Conservation (phyloP, 2,888 invertebrate species). For the Acronicta aceris region DNA sequence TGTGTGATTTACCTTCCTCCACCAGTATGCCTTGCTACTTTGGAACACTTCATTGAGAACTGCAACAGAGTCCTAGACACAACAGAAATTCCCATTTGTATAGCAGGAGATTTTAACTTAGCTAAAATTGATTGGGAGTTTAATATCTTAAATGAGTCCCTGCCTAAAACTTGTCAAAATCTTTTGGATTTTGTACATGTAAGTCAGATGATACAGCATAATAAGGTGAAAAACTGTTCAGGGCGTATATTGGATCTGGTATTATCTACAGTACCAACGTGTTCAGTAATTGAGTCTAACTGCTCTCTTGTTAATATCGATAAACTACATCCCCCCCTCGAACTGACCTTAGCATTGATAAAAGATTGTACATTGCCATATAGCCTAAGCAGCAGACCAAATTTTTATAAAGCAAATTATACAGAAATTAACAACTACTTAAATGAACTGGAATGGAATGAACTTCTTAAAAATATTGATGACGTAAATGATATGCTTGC, state of each 20-base stretch:
- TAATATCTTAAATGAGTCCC: neutral
- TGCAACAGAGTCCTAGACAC: neutral
- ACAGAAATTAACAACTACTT: constrained; percentile 7
- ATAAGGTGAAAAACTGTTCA: neutral
- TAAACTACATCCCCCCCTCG: constrained; percentile 15
- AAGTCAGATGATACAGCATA: neutral
- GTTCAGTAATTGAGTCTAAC: constrained; percentile 3
- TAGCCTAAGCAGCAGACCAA: neutral
- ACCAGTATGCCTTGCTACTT: too few relatives aligned
- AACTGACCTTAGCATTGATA: neutral
- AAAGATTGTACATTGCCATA: constrained; percentile 4
- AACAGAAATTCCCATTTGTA: neutral
- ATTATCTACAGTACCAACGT: neutral
- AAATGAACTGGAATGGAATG: constrained; percentile 2
- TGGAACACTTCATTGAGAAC: too few relatives aligned
- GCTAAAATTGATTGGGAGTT: constrained; percentile 8
- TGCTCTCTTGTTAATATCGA: neutral
- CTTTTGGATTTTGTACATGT: constrained; percentile 6
- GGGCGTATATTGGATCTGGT: constrained; percentile 11
- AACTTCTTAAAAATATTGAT: neutral
- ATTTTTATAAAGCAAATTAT: constrained; percentile 13
- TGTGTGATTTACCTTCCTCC: too few relatives aligned
- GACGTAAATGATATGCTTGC: constrained; percentile 4
- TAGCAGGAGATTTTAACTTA: constrained; percentile 15
- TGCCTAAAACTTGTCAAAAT: neutral